Percentiles rank a stretch among this genome's conserved stretches.
Conservation (phyloP, 2,888 invertebrate genomes). For the Cetonia aurata region DNA sequence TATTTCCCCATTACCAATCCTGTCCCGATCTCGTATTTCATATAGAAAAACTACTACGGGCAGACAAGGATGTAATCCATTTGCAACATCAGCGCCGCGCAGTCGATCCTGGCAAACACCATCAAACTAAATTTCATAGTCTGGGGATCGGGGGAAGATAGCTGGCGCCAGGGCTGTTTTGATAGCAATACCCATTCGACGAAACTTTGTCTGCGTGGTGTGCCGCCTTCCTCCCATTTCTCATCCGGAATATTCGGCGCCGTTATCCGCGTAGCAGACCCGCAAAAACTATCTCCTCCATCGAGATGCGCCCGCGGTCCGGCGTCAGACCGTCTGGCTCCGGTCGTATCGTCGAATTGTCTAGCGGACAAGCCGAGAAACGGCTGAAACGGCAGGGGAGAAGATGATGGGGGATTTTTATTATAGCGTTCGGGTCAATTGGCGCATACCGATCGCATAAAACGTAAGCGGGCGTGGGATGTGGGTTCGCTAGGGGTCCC, state of each 20-base stretch:
- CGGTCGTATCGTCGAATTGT: constrained; percentile 30
- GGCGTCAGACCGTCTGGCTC: constrained; percentile 54
- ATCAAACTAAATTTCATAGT: constrained; percentile 44
- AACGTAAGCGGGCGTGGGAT: constrained; percentile 43
- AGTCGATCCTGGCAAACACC: constrained; percentile 17
- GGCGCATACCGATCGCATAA: constrained; percentile 55
- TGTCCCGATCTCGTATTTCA: not conserved
- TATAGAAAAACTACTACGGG: constrained; percentile 17
- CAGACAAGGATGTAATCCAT: constrained; percentile 21
- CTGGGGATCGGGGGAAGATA: constrained; percentile 13
- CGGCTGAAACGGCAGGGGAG: constrained; percentile 15
- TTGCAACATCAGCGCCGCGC: constrained; percentile 24
- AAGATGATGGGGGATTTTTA: constrained; percentile 52
- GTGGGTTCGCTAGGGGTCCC: not conserved
- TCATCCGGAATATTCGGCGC: constrained; percentile 53
- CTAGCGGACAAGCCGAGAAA: constrained; percentile 15
- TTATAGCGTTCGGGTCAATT: constrained; percentile 55
- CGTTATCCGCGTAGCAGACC: constrained; percentile 51
- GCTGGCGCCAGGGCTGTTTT: constrained; percentile 44
- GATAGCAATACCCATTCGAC: constrained; percentile 14
- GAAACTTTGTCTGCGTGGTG: constrained; percentile 22
- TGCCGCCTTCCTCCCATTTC: constrained; percentile 34
- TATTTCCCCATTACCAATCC: not conserved
- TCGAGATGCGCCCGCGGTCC: constrained; percentile 53
- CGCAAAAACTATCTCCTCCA: constrained; percentile 57